Evolutionary conservation across 2,113 vertebrate genomes (phyloP).

Genomic region (Lampris megalopsis): DNA sequence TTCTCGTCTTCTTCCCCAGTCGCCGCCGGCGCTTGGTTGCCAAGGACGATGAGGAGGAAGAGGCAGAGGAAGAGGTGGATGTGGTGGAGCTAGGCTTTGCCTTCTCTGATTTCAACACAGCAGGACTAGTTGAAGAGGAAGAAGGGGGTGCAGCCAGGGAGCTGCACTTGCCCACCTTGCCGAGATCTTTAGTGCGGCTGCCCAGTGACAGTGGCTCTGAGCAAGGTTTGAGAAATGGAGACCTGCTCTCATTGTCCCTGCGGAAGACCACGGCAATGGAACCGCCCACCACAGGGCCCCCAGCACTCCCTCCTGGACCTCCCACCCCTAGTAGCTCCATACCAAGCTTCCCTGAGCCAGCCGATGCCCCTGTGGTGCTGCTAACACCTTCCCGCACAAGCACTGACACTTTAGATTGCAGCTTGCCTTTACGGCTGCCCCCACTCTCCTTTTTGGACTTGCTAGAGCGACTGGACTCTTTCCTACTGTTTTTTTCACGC

Average conservation of each 20-base stretch:
- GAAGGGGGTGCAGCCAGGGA: constrained; percentile 50
- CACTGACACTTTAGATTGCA: constrained; percentile 94
- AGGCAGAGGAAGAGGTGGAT: constrained; percentile 84
- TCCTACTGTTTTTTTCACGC: constrained; percentile 72
- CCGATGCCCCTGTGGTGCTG: constrained; percentile 86
- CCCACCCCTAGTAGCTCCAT: constrained; percentile 77
- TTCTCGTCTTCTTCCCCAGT: constrained; percentile 75
- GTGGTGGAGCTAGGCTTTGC: constrained; percentile 85
- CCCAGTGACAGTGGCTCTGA: constrained; percentile 76
- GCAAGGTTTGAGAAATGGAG: constrained; percentile 89
- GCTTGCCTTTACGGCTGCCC: constrained; percentile 86
- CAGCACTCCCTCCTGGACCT: constrained; percentile 65
- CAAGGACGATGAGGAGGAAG: constrained; percentile 79
- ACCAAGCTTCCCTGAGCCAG: constrained; percentile 74
- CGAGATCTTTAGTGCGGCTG: constrained; percentile 72
- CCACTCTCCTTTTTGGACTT: constrained; percentile 78
- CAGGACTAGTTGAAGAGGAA: constrained; percentile 54
- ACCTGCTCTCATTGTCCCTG: constrained; percentile 92
- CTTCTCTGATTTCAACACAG: constrained; percentile 75
- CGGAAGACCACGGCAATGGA: constrained; percentile 93
- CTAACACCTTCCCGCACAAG: constrained; percentile 92
- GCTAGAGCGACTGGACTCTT: constrained; percentile 69
- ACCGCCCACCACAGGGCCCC: constrained; percentile 82
- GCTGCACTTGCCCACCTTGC: constrained; percentile 67
- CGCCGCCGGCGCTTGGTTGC: constrained; percentile 78